phyloP scores from a whole-genome alignment of 2,113 vertebrate genomes.

The Hippoglossus stenolepis region DNA sequence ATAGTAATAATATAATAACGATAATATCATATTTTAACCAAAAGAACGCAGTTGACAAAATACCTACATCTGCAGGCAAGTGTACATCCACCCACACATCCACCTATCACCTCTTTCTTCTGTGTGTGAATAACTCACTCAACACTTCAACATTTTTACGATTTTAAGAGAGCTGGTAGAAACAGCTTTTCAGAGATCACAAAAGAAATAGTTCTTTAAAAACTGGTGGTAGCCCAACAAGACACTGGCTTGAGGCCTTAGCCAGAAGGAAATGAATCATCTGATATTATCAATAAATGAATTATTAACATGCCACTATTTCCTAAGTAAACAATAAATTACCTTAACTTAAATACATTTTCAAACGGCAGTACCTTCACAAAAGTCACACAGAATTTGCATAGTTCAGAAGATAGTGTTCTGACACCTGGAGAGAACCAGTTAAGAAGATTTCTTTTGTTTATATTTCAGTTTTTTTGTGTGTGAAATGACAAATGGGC shows the following conservation, averaged over 20 bases:
- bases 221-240: not conserved
- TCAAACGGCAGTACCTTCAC: not conserved
- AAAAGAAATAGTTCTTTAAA: not conserved
- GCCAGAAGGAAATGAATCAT: not conserved
- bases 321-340: not conserved
- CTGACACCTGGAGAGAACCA: conserved; percentile 2
- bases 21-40: not conserved
- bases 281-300: not conserved
- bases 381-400: not conserved
- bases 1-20: not conserved
- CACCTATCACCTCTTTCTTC: conserved; percentile 35
- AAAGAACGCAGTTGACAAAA: not conserved
- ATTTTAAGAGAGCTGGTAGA: not conserved
- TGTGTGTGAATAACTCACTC: conserved; percentile 9
- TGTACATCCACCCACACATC: conserved; percentile 25
- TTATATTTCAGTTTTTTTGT: conserved; percentile 40
- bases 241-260: not conserved
- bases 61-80: conserved; percentile 26
- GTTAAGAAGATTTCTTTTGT: conserved; percentile 16
- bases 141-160: not conserved
- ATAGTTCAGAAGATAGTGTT: not conserved
- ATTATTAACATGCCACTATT: conserved; percentile 12
- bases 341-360: not conserved
- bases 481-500: conserved; percentile 41
- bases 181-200: not conserved